Evolutionary conservation across 2,797 vertebrate species (phyloP).

Genomic region (Sus cebifrons): DNA sequence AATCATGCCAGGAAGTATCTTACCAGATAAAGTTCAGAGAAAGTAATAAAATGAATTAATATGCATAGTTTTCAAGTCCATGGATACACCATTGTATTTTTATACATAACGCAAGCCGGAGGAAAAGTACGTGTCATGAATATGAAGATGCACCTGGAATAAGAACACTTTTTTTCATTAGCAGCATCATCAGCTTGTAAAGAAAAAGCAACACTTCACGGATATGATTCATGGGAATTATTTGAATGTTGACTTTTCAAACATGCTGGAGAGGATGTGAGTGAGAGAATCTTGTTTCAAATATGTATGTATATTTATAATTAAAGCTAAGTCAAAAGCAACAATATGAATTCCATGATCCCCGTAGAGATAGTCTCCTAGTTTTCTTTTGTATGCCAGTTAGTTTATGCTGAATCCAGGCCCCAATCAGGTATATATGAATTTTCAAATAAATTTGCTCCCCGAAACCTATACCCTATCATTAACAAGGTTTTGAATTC

Average conservation of each 20-base stretch:
- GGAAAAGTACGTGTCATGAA: slow-evolving; percentile 1
- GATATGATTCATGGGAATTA: slow-evolving; percentile 41
- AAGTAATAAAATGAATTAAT: background rate
- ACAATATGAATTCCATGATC: background rate
- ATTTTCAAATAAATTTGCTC: slow-evolving; percentile 29
- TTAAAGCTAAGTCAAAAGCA: slow-evolving; percentile 52
- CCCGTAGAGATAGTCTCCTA: background rate
- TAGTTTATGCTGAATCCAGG: background rate
- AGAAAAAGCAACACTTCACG: background rate
- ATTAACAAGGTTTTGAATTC: slow-evolving; percentile 31
- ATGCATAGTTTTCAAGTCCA: background rate
- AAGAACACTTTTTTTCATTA: slow-evolving; percentile 3
- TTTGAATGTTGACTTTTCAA: slow-evolving; percentile 50
- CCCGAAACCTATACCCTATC: background rate
- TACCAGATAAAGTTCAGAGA: background rate
- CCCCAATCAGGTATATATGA: background rate
- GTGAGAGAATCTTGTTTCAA: slow-evolving; percentile 34
- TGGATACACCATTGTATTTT: background rate
- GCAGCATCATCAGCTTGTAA: background rate
- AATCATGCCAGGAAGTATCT: background rate
- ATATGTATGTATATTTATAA: background rate
- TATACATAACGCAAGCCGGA: background rate
- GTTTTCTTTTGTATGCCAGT: slow-evolving; percentile 29
- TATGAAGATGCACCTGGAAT: slow-evolving; percentile 33
- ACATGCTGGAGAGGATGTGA: background rate